Evolutionary conservation across 1,140 invertebrate species (phyloP).

Genomic region (Eumeta japonica): DNA sequence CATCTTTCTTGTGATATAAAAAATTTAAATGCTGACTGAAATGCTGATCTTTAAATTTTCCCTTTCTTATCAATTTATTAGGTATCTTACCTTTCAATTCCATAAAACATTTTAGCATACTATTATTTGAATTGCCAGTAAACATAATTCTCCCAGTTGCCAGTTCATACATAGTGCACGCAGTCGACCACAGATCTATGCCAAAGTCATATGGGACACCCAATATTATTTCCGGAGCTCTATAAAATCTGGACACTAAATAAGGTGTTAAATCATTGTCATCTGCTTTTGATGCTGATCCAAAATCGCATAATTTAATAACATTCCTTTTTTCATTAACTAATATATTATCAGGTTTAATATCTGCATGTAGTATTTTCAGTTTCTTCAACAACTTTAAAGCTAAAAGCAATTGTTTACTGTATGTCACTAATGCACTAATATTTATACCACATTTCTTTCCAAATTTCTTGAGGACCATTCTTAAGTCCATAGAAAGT

Average conservation of each 20-base stretch:
- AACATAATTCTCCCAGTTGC: conserved; percentile 98
- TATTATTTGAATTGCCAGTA: conserved; percentile 96
- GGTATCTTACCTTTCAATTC: conserved; percentile 95
- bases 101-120: conserved; percentile 99
- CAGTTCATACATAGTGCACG: conserved; percentile 97
- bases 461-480: conserved; percentile 96
- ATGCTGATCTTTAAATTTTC: conserved; percentile 92
- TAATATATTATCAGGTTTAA: conserved; percentile 99
- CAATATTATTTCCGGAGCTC: conserved; percentile 97
- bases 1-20: conserved; percentile 94
- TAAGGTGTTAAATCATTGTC: conserved; percentile 99
- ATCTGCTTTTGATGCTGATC: conserved; percentile 91
- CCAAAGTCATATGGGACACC: conserved; percentile 94
- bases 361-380: conserved; percentile 96
- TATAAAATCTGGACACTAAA: conserved; percentile 95
- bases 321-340: conserved; percentile 97
- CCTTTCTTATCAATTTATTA: conserved; percentile 92
- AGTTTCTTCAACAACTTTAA: conserved; percentile 92
- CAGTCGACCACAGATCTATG: conserved; percentile 97
- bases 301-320: conserved; percentile 98
- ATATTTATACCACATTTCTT: conserved; percentile 95
- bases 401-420: conserved; percentile 91
- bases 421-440: conserved; percentile 97
- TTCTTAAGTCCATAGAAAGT: conserved; percentile 87
- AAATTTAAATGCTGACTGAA: conserved; percentile 97